Evolutionary conservation across 2,113 vertebrate species (phyloP), one percentile per base, ranked within the genome.

Genomic region (Pseudorasbora parva): DNA sequence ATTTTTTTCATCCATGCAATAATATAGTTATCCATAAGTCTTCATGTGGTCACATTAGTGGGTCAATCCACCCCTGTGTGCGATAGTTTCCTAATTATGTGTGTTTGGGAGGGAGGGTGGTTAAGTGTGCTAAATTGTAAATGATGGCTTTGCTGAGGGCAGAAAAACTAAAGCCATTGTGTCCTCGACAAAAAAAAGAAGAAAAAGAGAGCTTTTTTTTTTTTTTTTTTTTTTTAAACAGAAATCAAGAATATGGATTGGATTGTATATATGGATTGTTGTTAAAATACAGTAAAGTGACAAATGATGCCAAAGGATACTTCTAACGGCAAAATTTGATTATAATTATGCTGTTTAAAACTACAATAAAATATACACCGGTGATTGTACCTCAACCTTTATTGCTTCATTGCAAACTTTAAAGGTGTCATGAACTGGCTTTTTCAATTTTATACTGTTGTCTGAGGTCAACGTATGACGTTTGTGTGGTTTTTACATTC

Each of bases 1-100:
- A 83, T 87, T 89, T 87, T 82, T 77, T 47, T 81, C n/a, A 72
- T 10, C n/a, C 25, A 49, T 83, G n/a, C 54, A 72, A 87, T 84
- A 86, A 85, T 87, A 82, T 82, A 86, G 37, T 19, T 49, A 81
- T 82, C 49, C 64, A 69, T 80, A 74, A 27, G 19, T 47, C 68
- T 83, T 69, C 71, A 82, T 85, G 84, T 88, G 66, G 37, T 64
- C 37, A 21, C 82, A 64, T 83, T 81, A 86, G 81, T 81, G 57
- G 57, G 73, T 41, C 57, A 43, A 10, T 84, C 73, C 21, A 25
- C 27, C 23, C 7, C 45, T 30, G 45, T 83, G 74, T 74, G 51
- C 43, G 69, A 83, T 56, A 43, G 43, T 78, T 78, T 54, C 37
- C 75, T 69, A 56, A 84, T 80, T 79, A 84, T 59, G 60, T 49